phyloP scores from a whole-genome alignment of 2,888 invertebrate species.

The Mimumesa dahlbomi region DNA sequence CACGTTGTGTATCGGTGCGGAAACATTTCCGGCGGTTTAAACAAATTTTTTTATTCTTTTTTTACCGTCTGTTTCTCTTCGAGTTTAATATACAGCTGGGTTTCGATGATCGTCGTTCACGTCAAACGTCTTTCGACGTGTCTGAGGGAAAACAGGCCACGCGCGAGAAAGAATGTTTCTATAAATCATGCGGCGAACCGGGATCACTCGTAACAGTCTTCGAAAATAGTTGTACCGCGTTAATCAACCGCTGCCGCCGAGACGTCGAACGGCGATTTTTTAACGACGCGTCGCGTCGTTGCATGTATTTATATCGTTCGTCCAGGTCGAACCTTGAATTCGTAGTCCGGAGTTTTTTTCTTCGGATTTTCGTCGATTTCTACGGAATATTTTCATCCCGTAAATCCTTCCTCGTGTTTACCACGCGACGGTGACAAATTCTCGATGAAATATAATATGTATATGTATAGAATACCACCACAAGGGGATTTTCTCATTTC shows the following conservation, averaged over 20 bases:
- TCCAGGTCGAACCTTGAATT: constrained; percentile 9
- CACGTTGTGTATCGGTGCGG: no score
- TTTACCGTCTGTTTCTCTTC: neutral
- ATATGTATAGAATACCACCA: no score
- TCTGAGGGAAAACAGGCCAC: neutral
- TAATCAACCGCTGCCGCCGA: constrained; percentile 14
- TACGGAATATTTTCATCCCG: no score
- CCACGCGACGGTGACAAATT: neutral
- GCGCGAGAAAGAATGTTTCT: constrained; percentile 12
- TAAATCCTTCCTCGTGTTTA: no score
- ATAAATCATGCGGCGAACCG: constrained; percentile 24
- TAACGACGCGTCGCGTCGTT: constrained; percentile 31
- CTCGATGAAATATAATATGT: no score
- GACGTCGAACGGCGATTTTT: constrained; percentile 34
- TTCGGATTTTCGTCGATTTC: no score
- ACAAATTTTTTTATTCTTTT: neutral
- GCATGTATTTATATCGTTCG: constrained; percentile 34
- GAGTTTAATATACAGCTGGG: neutral
- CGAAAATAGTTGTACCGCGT: constrained; percentile 33
- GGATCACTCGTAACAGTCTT: neutral
- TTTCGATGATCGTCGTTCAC: neutral
- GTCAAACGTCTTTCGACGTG: neutral
- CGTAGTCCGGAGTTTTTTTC: neutral
- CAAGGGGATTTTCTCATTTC: no score
- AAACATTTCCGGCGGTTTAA: no score